Conservation (phyloP, 2,113 vertebrate species). For the Platysternon megacephalum region DNA sequence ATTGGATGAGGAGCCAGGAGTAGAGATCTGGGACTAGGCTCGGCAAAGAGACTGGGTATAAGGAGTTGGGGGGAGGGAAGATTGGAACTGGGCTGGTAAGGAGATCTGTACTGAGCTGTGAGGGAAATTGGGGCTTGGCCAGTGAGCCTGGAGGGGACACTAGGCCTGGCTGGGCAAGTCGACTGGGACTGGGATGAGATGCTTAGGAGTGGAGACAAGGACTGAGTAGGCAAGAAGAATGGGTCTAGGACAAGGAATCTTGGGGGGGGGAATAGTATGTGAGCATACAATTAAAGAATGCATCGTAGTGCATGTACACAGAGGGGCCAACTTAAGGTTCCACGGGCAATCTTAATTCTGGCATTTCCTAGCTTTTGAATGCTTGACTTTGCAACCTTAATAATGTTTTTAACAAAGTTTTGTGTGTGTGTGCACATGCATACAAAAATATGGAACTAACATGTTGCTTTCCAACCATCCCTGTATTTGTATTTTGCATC, state of each 20-base stretch:
- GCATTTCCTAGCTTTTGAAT: background rate
- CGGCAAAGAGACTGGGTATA: background rate
- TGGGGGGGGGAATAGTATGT: background rate
- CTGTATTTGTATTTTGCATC: background rate
- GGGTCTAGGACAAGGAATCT: background rate
- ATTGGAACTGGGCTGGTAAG: too few species aligned
- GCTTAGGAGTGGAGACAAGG: background rate
- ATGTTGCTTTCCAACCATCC: background rate
- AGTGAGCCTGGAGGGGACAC: background rate
- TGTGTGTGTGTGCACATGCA: background rate
- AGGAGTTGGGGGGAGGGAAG: background rate
- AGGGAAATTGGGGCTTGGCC: too few species aligned
- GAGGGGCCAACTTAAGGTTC: background rate
- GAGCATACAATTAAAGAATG: background rate
- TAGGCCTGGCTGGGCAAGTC: background rate
- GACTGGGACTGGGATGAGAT: background rate
- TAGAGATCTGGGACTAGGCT: too few species aligned
- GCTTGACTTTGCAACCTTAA: background rate
- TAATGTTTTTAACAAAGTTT: background rate
- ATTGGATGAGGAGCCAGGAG: background rate
- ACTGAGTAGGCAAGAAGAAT: background rate
- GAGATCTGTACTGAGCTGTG: too few species aligned
- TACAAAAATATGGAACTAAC: background rate
- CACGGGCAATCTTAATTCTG: background rate
- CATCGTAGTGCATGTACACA: background rate